These are phyloP conservation scores for Oreochromis mossambicus DNA, from an alignment of 2,797 vertebrate genomes.

Conservation along the genomic window DNA sequence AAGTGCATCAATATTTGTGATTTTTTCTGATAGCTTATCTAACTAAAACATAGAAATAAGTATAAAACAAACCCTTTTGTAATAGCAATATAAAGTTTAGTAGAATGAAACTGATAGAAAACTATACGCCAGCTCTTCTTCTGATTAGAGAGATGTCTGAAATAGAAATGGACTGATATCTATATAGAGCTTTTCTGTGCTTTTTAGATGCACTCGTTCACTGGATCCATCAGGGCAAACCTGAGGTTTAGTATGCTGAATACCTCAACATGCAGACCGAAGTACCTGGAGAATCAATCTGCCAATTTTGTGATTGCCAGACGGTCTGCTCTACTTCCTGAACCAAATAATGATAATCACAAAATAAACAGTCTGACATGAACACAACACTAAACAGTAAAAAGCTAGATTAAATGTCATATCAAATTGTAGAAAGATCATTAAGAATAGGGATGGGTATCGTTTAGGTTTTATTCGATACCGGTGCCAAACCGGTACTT, in stretches of 20 bases:
- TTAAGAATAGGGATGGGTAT: too few species aligned
- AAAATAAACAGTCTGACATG: not conserved
- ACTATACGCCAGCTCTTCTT: not conserved
- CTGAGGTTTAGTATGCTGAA: not conserved
- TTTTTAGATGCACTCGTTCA: not conserved
- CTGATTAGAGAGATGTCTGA: not conserved
- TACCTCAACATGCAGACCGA: not conserved
- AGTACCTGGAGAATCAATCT: not conserved
- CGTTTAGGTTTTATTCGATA: too few species aligned
- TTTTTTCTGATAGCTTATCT: not conserved
- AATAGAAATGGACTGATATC: not conserved
- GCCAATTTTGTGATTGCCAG: not conserved
- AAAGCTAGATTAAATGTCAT: not conserved
- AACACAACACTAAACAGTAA: not conserved
- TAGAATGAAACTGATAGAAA: not conserved
- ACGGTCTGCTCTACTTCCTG: not conserved
- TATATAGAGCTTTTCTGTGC: not conserved
- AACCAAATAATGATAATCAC: not conserved
- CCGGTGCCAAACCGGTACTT: too few species aligned
- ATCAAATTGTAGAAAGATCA: not conserved
- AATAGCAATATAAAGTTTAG: not conserved
- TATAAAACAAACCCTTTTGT: not conserved
- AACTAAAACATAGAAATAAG: not conserved
- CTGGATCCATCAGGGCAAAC: accelerated
- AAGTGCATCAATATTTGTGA: not conserved